A percentile compares a stretch with the other conserved stretches of the same genome.
Evolutionary conservation across 2,113 vertebrate genomes (phyloP).

Genomic region (Aphyosemion australe): DNA sequence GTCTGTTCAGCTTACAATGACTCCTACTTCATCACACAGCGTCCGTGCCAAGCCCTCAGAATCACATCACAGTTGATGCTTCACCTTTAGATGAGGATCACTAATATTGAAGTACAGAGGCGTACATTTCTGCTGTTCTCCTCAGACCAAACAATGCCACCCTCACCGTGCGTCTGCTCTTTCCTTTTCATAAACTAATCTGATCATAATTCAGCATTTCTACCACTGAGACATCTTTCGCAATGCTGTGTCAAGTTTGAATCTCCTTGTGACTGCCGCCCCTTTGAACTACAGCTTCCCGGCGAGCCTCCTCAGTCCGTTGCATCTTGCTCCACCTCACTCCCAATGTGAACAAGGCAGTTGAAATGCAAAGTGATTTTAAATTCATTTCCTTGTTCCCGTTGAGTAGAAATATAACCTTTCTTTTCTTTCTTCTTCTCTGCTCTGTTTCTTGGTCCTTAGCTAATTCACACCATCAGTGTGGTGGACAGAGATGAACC

Average conservation of each 20-base stretch:
- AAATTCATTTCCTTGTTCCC: slow-evolving; percentile 34
- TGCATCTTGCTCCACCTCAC: slow-evolving; percentile 30
- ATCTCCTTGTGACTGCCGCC: slow-evolving; percentile 31
- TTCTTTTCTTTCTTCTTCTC: slow-evolving; percentile 14
- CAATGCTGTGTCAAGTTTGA: slow-evolving; percentile 31
- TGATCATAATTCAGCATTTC: slow-evolving; percentile 35
- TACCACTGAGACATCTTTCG: slow-evolving; percentile 22
- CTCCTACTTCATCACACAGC: slow-evolving; percentile 54
- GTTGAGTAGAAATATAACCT: slow-evolving; percentile 28
- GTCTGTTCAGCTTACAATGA: slow-evolving; percentile 43
- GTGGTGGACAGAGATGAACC: slow-evolving; percentile 96
- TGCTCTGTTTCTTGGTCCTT: slow-evolving; percentile 18
- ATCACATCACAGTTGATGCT: slow-evolving; percentile 56
- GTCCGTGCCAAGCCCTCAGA: slow-evolving; percentile 45
- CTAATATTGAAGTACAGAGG: slow-evolving; percentile 35
- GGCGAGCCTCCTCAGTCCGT: slow-evolving; percentile 22
- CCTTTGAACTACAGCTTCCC: slow-evolving; percentile 41
- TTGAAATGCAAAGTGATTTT: slow-evolving; percentile 51
- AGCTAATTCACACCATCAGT: slow-evolving; percentile 98
- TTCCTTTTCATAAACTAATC: slow-evolving; percentile 21
- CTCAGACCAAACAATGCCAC: slow-evolving; percentile 10
- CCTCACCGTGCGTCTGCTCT: not conserved
- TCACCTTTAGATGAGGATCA: slow-evolving; percentile 51
- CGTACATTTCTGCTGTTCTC: slow-evolving; percentile 18
- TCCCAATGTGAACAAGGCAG: slow-evolving; percentile 24